Evolutionary conservation across 2,113 vertebrate genomes (phyloP).

Genomic region (Mobula birostris): DNA sequence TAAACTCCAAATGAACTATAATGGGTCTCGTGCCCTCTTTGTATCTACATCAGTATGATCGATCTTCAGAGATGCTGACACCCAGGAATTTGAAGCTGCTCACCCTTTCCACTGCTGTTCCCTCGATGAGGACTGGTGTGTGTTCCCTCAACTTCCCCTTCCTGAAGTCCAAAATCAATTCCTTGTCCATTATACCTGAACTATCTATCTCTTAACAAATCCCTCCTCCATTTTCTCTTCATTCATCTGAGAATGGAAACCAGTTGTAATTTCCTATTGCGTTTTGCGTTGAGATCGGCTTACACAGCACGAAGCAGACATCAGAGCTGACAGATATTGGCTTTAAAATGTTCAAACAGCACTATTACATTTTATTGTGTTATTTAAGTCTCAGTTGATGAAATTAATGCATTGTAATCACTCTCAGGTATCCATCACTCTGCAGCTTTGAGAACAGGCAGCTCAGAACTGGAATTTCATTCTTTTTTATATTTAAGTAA

Average conservation of each 20-base stretch:
- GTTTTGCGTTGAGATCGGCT: neutral
- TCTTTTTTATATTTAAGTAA: neutral
- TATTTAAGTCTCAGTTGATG: neutral
- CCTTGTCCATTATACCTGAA: no score
- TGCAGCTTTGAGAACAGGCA: neutral
- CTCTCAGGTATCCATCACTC: neutral
- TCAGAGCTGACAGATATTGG: constrained; percentile 5
- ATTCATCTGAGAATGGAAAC: neutral
- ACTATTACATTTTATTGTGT: neutral
- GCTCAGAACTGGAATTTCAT: neutral
- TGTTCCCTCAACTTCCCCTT: no score
- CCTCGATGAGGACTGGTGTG: no score
- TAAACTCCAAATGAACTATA: no score
- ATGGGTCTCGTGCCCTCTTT: no score
- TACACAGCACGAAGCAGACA: neutral
- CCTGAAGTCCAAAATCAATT: no score
- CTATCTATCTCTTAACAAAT: no score
- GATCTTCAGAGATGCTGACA: no score
- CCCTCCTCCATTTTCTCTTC: neutral
- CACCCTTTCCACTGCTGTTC: no score
- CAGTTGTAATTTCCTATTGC: neutral
- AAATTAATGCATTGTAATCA: constrained; percentile 17
- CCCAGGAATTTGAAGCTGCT: no score
- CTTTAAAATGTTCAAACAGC: constrained; percentile 1
- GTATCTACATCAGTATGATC: no score